Evolutionary conservation across 2,888 invertebrate genomes (phyloP), one percentile per base, ranked within the genome.

Genomic region (Athrips mouffetella): DNA sequence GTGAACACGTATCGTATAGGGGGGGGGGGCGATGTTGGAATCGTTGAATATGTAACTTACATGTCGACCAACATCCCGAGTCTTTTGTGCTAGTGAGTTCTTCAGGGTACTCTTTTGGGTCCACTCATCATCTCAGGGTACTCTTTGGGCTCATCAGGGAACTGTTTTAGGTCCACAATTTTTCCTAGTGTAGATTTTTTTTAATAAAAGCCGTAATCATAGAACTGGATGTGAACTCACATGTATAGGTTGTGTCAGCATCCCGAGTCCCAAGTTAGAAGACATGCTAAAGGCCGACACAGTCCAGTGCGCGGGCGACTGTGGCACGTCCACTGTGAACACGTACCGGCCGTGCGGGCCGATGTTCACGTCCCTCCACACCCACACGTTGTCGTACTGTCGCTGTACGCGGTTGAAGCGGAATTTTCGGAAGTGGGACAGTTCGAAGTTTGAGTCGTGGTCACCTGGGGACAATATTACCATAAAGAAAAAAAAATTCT

Each of bases 311-410:
- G 94, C 96, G 0, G 97, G 97, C 48, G 67, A 64, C 65, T 93
- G 90, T 0, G 96, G 96, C n/a, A 96, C 96, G 30, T 94, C 94
- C 35, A 94, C 87, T 6, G 33, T 95, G 81, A 97, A 96, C 50
- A 97, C 95, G 69, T 90, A 94, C 4, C 97, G 92, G 0, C 97
- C 97, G 78, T 96, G 96, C 15, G 97, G 96, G 0, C 78, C 97
- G 67, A 97, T 96, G 78, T 97, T 97, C 45, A 96, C 92, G 81
- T 98, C 98, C 54, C 93, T 92, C 98, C 98, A 98, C 47, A 98
- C 83, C 98, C 98, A 98, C 49, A 95, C 94, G 79, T 97, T 97
- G 66, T 97, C 96, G 80, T 97, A 98, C 72, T 97, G 95, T 0
- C 98, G 90, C 70, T 95, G 94, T 51, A 97, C 92, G 51, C 96